These are phyloP conservation scores for Melinopterus prodromus DNA, from an alignment of 2,888 invertebrate species.

Conservation along the genomic window DNA sequence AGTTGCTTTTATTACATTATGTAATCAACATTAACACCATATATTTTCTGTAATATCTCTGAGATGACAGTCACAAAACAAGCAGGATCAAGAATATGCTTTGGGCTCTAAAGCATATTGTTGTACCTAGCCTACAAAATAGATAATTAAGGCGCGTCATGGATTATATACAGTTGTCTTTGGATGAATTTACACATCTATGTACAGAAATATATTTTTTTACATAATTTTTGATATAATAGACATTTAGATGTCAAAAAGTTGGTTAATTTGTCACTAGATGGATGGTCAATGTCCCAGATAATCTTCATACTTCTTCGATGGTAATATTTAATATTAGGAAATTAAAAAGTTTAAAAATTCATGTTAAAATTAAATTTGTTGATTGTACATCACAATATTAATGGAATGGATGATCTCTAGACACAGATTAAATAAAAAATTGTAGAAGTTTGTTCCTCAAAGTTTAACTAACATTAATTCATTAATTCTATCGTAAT, in stretches of 20 bases:
- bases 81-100: conserved; percentile 29
- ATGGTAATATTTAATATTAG: neutral
- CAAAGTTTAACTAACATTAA: conserved; percentile 18
- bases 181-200: conserved; percentile 18
- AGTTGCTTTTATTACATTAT: conserved; percentile 25
- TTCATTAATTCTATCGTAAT: conserved; percentile 15
- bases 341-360: neutral
- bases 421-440: conserved; percentile 21
- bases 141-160: conserved; percentile 31
- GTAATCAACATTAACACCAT: conserved; percentile 39
- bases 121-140: conserved; percentile 22
- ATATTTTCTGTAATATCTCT: conserved; percentile 29
- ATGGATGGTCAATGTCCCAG: conserved; percentile 13
- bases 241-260: conserved; percentile 6
- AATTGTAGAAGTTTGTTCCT: conserved; percentile 6
- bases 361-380: conserved; percentile 13
- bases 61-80: conserved; percentile 12
- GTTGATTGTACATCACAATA: conserved; percentile 39
- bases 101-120: conserved; percentile 36
- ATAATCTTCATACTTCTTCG: conserved; percentile 17
- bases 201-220: conserved; percentile 12
- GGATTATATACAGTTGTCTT: conserved; percentile 17
- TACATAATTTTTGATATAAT: conserved; percentile 9
- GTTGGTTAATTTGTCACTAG: conserved; percentile 15
- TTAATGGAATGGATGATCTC: conserved; percentile 28